phyloP scores from a whole-genome alignment of 2,888 invertebrate species.

The Agrotis clavis region DNA sequence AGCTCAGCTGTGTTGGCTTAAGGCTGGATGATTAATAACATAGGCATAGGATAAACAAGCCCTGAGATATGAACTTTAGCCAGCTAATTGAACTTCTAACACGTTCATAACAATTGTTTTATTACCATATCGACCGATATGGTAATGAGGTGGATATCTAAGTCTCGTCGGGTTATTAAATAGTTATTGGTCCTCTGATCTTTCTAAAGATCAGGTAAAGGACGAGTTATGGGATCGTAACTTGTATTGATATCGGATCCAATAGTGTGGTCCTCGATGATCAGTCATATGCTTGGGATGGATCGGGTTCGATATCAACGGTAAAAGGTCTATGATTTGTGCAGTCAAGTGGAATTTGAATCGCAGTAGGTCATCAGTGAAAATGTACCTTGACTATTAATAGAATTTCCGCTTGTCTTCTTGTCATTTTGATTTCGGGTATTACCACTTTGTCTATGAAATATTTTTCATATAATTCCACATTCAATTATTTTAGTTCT shows the following conservation, averaged over 20 bases:
- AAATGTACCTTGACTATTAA: background rate
- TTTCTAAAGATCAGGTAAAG: background rate
- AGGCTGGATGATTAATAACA: conserved; percentile 29
- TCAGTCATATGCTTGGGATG: conserved; percentile 8
- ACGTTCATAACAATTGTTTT: background rate
- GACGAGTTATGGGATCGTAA: conserved; percentile 10
- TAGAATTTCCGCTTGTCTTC: background rate
- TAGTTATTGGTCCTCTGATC: conserved; percentile 3
- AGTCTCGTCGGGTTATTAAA: background rate
- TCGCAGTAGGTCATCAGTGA: background rate
- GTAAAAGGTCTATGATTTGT: background rate
- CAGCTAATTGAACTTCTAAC: background rate
- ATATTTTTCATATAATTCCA: background rate
- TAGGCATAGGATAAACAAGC: conserved; percentile 39
- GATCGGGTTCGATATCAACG: background rate
- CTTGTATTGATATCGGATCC: background rate
- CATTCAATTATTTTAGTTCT: too few relatives aligned
- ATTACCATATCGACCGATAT: background rate
- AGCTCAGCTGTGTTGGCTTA: conserved; percentile 22
- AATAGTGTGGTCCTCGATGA: conserved; percentile 7
- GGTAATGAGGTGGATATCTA: background rate
- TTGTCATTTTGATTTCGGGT: background rate
- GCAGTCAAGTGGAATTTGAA: conserved; percentile 15
- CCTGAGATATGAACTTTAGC: conserved; percentile 8
- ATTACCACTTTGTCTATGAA: background rate